Percentiles rank a stretch among this genome's conserved stretches.
Conservation (phyloP, 2,797 vertebrate species). For the Sardinella longiceps region DNA sequence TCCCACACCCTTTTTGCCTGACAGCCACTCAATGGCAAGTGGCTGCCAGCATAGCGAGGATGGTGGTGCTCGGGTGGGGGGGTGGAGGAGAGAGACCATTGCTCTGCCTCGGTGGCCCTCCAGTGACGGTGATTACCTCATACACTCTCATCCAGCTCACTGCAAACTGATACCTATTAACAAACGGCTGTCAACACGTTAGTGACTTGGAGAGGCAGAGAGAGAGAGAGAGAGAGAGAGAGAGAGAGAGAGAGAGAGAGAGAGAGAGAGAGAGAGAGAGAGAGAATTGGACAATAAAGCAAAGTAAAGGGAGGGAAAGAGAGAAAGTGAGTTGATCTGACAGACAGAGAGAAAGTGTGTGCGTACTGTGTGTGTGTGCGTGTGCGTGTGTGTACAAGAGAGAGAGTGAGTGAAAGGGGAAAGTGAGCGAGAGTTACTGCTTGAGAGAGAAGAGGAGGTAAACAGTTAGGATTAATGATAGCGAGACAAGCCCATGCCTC, state of each 20-base stretch:
- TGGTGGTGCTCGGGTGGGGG: constrained; percentile 61
- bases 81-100: neutral
- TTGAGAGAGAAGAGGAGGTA: constrained; percentile 65
- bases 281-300: constrained; percentile 54
- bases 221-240: constrained; percentile 51
- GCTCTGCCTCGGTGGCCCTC: constrained; percentile 62
- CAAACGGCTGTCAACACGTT: constrained; percentile 78
- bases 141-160: constrained; percentile 71
- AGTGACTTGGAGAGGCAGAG: constrained; percentile 66
- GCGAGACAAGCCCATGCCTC: constrained; percentile 54
- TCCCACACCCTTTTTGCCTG: constrained; percentile 78
- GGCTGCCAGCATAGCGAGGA: constrained; percentile 75
- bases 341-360: neutral
- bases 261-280: constrained; percentile 55
- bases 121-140: constrained; percentile 81
- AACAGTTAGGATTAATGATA: constrained; percentile 72
- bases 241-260: constrained; percentile 60
- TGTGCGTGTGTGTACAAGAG: constrained; percentile 17
- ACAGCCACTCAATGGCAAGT: constrained; percentile 79
- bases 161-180: constrained; percentile 77
- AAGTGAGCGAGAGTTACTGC: constrained; percentile 52
- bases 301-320: constrained; percentile 53
- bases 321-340: constrained; percentile 50
- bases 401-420: constrained; percentile 43
- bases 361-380: neutral